A percentile compares a stretch with the other conserved stretches of the same genome.
Conservation (phyloP, 2,888 invertebrate species). For the Melinopterus prodromus region DNA sequence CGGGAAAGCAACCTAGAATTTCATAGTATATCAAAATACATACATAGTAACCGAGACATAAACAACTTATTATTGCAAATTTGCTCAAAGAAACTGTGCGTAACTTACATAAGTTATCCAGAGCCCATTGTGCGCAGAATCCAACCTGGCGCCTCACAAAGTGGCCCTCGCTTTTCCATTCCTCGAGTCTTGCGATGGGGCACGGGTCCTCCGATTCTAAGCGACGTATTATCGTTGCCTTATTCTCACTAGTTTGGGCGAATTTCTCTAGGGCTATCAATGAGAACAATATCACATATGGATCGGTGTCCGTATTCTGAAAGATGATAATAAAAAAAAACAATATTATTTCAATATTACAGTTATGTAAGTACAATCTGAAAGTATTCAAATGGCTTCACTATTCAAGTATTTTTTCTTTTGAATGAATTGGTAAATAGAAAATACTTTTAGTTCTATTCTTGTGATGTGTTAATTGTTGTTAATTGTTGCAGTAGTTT, state of each 20-base stretch:
- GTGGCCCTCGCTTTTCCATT: constrained; percentile 68
- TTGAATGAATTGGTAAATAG: too few species aligned
- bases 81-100: neutral
- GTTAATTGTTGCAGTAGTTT: too few species aligned
- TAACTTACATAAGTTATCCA: constrained; percentile 87
- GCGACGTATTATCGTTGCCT: constrained; percentile 75
- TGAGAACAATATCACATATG: constrained; percentile 83
- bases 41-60: neutral
- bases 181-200: constrained; percentile 76
- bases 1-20: too few species aligned
- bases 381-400: too few species aligned
- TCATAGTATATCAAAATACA: neutral
- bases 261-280: constrained; percentile 92
- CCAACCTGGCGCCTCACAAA: constrained; percentile 84
- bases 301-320: constrained; percentile 69
- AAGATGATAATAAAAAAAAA: constrained; percentile 50
- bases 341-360: neutral
- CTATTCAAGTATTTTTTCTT: too few species aligned
- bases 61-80: neutral
- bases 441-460: too few species aligned
- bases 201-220: constrained; percentile 69
- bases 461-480: too few species aligned
- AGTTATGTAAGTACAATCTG: neutral
- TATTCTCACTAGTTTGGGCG: constrained; percentile 92
- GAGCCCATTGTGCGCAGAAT: constrained; percentile 91